These are phyloP conservation scores for Lophius americanus DNA, from an alignment of 2,797 vertebrate genomes.

Conservation along the genomic window DNA sequence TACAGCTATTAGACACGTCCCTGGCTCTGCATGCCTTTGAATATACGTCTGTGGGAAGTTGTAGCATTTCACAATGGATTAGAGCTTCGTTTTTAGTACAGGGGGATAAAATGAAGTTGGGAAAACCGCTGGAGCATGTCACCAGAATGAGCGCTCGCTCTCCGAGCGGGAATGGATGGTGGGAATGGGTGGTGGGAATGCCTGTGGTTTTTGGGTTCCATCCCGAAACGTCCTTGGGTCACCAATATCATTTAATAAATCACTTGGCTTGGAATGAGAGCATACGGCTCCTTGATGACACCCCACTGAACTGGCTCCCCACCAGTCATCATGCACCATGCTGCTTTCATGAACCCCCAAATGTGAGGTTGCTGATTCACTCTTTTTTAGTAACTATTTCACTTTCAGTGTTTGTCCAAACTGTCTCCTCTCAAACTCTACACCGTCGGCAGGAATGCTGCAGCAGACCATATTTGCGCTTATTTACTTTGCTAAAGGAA, in stretches of 20 bases:
- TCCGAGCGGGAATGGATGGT: slow-evolving; percentile 41
- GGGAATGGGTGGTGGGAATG: slow-evolving; percentile 57
- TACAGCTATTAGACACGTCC: slow-evolving; percentile 39
- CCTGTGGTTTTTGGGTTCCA: slow-evolving; percentile 68
- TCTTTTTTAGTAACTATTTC: slow-evolving; percentile 35
- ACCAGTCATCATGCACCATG: slow-evolving; percentile 53
- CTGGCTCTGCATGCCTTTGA: slow-evolving; percentile 19
- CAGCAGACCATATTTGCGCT: slow-evolving; percentile 24
- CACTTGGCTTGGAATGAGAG: slow-evolving; percentile 61
- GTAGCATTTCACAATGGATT: slow-evolving; percentile 29
- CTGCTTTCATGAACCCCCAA: slow-evolving; percentile 50
- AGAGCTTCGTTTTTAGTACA: slow-evolving; percentile 36
- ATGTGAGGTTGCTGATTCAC: slow-evolving; percentile 50
- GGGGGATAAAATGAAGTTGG: slow-evolving; percentile 47
- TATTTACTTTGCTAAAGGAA: slow-evolving; percentile 31
- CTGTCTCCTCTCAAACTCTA: slow-evolving; percentile 32
- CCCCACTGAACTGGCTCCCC: slow-evolving; percentile 59
- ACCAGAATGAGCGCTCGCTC: slow-evolving; percentile 32
- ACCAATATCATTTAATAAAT: slow-evolving; percentile 72
- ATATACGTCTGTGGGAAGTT: slow-evolving; percentile 47
- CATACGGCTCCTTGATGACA: slow-evolving; percentile 57
- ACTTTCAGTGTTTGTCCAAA: slow-evolving; percentile 26
- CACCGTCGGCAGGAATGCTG: slow-evolving; percentile 23
- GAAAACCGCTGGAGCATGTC: slow-evolving; percentile 53
- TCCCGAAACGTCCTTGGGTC: slow-evolving; percentile 61